Evolutionary conservation across 2,113 vertebrate species (phyloP).

Genomic region (Mellivora capensis): DNA sequence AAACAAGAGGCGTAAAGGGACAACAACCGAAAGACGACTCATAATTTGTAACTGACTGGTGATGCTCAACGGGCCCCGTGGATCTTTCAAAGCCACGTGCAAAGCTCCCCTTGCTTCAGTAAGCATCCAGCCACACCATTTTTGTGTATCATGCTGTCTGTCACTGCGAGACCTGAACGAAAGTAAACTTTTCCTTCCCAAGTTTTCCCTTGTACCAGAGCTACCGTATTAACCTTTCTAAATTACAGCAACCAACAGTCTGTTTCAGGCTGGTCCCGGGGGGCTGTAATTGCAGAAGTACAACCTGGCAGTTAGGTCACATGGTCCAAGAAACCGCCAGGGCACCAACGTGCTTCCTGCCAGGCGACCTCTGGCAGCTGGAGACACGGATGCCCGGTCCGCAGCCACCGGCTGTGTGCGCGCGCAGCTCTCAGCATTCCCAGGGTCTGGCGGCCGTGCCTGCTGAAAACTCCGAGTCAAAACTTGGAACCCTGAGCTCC

Average conservation of each 20-base stretch:
- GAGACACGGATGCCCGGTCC: background rate
- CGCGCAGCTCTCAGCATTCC: background rate
- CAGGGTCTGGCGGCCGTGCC: background rate
- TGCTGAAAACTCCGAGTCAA: background rate
- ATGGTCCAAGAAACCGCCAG: constrained; percentile 4
- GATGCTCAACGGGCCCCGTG: background rate
- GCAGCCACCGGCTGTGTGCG: background rate
- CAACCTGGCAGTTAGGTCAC: constrained; percentile 28
- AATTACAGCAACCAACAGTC: background rate
- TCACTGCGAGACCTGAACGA: background rate
- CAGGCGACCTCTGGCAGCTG: background rate
- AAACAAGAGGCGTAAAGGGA: background rate
- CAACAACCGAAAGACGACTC: background rate
- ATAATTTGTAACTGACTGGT: background rate
- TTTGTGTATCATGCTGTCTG: background rate
- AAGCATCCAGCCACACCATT: background rate
- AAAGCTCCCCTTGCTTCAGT: background rate
- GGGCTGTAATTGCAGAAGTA: constrained; percentile 6
- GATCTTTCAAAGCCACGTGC: background rate
- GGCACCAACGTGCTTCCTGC: constrained; percentile 43
- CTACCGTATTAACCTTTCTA: background rate
- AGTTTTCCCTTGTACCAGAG: background rate
- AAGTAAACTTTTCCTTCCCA: background rate
- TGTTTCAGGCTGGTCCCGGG: background rate
- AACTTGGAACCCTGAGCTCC: background rate